Conservation (phyloP, 2,113 vertebrate species). For the Varanus komodoensis region DNA sequence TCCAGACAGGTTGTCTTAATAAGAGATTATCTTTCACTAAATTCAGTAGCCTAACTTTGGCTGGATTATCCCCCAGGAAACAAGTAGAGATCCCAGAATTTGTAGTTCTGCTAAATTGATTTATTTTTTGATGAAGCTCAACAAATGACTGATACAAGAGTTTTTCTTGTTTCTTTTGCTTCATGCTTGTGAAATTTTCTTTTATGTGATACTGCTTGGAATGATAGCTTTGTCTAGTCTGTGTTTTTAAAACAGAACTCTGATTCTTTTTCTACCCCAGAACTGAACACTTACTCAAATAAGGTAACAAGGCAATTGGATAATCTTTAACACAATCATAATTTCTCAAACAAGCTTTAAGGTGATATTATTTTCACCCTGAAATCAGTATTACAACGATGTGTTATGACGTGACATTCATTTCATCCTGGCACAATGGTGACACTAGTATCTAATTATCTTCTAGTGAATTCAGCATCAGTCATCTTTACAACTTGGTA, state of each 20-base stretch:
- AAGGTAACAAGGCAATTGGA: neutral
- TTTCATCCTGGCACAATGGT: slow-evolving; percentile 63
- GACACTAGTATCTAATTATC: slow-evolving; percentile 72
- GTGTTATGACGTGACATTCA: slow-evolving; percentile 50
- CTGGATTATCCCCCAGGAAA: neutral
- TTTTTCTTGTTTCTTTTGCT: neutral
- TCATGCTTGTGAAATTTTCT: neutral
- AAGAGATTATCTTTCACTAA: neutral
- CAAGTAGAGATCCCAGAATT: neutral
- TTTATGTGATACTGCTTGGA: neutral
- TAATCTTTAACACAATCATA: neutral
- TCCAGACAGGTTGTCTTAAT: slow-evolving; percentile 8
- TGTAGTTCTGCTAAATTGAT: neutral
- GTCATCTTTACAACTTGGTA: slow-evolving; percentile 51
- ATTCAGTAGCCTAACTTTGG: neutral
- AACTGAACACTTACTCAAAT: neutral
- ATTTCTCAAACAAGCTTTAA: slow-evolving; percentile 1
- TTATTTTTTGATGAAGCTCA: neutral
- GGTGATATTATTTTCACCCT: slow-evolving; percentile 60
- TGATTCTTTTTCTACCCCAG: neutral
- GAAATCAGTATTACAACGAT: slow-evolving; percentile 44
- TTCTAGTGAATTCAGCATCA: slow-evolving; percentile 55
- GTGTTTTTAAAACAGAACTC: neutral
- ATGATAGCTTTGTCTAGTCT: rapidly evolving
- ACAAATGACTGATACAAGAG: neutral